phyloP scores from a whole-genome alignment of 2,797 vertebrate species.

The Hafferia zeledoni region DNA sequence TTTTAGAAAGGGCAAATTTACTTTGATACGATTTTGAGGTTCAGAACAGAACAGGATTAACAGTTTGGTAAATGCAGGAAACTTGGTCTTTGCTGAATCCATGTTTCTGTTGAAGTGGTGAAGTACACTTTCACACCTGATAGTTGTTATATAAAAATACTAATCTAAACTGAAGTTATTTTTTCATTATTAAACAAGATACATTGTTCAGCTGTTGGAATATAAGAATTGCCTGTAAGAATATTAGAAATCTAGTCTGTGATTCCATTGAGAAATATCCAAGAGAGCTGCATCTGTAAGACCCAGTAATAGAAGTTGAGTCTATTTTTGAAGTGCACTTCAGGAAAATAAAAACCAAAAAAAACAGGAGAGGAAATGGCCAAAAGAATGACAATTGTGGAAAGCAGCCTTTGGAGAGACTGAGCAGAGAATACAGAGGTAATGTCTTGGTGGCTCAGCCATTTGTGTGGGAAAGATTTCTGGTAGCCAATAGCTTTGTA shows the following conservation, averaged over 20 bases:
- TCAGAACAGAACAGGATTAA: not conserved
- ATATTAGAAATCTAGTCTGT: not conserved
- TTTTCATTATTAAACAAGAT: not conserved
- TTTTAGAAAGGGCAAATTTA: not conserved
- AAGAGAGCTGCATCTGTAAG: not conserved
- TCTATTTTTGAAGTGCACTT: not conserved
- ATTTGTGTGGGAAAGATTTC: not conserved
- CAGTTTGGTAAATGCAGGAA: not conserved
- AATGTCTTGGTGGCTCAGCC: not conserved
- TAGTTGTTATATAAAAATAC: not conserved
- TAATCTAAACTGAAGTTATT: not conserved
- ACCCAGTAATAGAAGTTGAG: not conserved
- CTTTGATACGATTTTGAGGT: not conserved
- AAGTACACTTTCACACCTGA: not conserved
- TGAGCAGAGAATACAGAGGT: not conserved
- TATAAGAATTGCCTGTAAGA: not conserved
- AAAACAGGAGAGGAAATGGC: not conserved
- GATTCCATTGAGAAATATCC: not conserved
- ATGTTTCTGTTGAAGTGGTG: not conserved
- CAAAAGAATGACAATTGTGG: not conserved
- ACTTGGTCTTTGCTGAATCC: not conserved
- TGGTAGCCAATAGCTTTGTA: not conserved
- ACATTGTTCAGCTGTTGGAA: not conserved
- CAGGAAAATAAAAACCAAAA: too few species aligned
- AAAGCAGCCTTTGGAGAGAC: not conserved